phyloP scores from a whole-genome alignment of 2,888 invertebrate genomes.

The Hypolimnas misippus region DNA sequence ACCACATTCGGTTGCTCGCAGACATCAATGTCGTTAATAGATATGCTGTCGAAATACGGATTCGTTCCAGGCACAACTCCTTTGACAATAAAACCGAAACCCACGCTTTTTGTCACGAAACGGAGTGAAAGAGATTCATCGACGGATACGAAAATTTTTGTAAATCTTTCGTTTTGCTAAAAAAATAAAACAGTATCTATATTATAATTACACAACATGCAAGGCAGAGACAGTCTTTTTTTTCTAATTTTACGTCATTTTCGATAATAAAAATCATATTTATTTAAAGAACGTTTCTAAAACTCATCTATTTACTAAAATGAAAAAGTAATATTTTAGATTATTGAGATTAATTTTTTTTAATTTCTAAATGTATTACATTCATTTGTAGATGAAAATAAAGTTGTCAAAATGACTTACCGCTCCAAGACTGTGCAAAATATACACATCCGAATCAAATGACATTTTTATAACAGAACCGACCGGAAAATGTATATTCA shows the following conservation, averaged over 20 bases:
- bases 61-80: constrained; percentile 28
- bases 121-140: not conserved
- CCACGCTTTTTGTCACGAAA: not conserved
- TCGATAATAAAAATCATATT: too few relatives aligned
- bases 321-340: too few relatives aligned
- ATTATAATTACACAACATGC: not conserved
- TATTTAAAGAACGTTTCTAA: too few relatives aligned
- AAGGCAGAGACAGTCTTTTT: too few relatives aligned
- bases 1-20: constrained; percentile 33
- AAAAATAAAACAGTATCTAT: too few relatives aligned
- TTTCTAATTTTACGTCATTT: too few relatives aligned
- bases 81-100: constrained; percentile 26
- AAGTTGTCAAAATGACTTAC: not conserved
- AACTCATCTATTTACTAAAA: too few relatives aligned
- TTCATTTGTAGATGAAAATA: not conserved
- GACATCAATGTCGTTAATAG: constrained; percentile 26
- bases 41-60: constrained; percentile 30
- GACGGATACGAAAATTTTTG: constrained; percentile 1
- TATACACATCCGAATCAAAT: constrained; percentile 25
- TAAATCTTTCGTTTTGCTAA: constrained; percentile 4
- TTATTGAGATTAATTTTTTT: too few relatives aligned
- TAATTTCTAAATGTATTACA: too few relatives aligned
- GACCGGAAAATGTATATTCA: constrained; percentile 2
- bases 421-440: constrained; percentile 4
- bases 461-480: not conserved